Evolutionary conservation across 2,888 invertebrate genomes (phyloP).

Genomic region (Marasmarcha lunaedactyla): DNA sequence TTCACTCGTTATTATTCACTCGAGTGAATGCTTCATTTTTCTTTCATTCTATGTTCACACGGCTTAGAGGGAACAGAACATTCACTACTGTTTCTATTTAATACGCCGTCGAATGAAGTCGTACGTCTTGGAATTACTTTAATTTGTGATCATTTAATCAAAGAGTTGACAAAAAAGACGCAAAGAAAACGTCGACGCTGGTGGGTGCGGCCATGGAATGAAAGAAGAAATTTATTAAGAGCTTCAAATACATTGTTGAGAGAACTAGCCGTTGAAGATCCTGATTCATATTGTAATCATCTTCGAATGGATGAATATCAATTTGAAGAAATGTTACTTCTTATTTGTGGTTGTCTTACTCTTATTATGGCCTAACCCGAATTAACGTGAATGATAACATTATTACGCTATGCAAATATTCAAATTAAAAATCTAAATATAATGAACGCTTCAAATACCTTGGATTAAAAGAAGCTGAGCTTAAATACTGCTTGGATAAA

Average conservation of each 20-base stretch:
- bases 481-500: too few relatives aligned
- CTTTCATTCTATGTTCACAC: conserved; percentile 10
- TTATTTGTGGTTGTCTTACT: conserved; percentile 8
- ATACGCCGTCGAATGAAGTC: conserved; percentile 10
- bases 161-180: conserved; percentile 12
- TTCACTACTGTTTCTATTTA: conserved; percentile 4
- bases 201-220: conserved; percentile 16
- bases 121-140: conserved; percentile 12
- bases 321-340: conserved; percentile 13
- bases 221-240: conserved; percentile 14
- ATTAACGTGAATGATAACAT: too few relatives aligned
- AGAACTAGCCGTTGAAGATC: conserved; percentile 15
- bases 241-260: conserved; percentile 12
- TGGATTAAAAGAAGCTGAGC: too few relatives aligned
- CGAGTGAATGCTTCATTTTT: conserved; percentile 9
- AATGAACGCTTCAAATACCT: too few relatives aligned
- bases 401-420: too few relatives aligned
- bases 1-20: conserved; percentile 5
- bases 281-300: conserved; percentile 14
- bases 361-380: too few relatives aligned
- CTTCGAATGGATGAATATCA: conserved; percentile 12
- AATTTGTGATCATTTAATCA: conserved; percentile 11
- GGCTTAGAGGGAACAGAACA: conserved; percentile 5
- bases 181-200: conserved; percentile 14
- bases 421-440: too few relatives aligned